Evolutionary conservation across 2,888 invertebrate genomes (phyloP), one percentile per base, ranked within the genome.

Genomic region (Oeneis ivallda): DNA sequence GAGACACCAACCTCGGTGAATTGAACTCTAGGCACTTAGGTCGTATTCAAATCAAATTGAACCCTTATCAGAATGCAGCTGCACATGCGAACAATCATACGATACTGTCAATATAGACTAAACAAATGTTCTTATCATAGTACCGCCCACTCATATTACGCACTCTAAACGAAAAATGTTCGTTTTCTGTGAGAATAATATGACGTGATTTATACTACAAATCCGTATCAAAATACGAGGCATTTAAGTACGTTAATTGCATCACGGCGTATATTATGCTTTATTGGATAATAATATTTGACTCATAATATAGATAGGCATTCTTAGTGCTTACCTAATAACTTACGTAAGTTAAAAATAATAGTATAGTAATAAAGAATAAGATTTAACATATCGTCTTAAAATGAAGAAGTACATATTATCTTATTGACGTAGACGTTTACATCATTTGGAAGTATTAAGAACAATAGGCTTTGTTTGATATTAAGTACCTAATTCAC

Each of bases 201-300:
- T 50, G 49, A 54, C 50, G 64, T 62, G 57, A 59, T 62, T 49
- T 49, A 15, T 50, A 57, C 52, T 49, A 62, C 60, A 39, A 57
- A 63, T 57, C 52, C 47, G 41, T 66, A 66, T 70, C 66, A 52
- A 43, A 50, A 59, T 56, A 26, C 54, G 65, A 58, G 41, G 53
- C 65, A 37, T 54, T 39, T 26, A n/a, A n/a, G n/a, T n/a, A 47
- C 34, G 34, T 59, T 58, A 43, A 52, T 32, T 58, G 47, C 45
- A 37, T 26, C 9, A 49, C 56, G 32, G 47, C 5, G 1, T 26
- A 26, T 26, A 26, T 65, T 54, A 56, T 56, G 56, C 60, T 47
- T 61, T 56, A 65, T 65, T 65, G 37, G 17, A 61, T 65, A 65
- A 60, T 65, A 65, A 65, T 60, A 26, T 59, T 60, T 54, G 60